These are phyloP conservation scores for Tribolium castaneum DNA, from an alignment of 1,140 invertebrate species.

Conservation along the genomic window DNA sequence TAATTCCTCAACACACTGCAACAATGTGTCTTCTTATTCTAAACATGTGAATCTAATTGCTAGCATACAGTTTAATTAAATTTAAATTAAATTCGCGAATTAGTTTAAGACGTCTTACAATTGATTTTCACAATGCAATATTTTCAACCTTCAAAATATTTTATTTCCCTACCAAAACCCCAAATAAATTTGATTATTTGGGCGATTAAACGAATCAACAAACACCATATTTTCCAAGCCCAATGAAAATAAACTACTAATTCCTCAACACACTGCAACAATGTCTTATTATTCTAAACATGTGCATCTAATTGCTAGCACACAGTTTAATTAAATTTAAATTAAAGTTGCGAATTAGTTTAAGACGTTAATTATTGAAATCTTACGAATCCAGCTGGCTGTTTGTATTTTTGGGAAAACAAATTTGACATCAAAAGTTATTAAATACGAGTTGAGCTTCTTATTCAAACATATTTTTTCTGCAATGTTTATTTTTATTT, in stretches of 20 bases:
- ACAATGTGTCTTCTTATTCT: not conserved
- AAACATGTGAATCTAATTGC: not conserved
- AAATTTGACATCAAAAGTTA: no score
- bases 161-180: not conserved
- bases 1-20: not conserved
- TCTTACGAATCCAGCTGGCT: no score
- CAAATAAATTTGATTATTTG: not conserved
- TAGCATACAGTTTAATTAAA: not conserved
- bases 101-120: not conserved
- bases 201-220: not conserved
- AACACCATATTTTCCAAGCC: not conserved
- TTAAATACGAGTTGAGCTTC: no score
- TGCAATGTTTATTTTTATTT: no score
- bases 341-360: not conserved
- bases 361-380: not conserved
- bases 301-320: not conserved
- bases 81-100: not conserved
- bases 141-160: not conserved
- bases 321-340: not conserved
- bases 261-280: not conserved
- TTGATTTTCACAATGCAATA: no score
- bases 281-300: not conserved
- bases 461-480: no score
- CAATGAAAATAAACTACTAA: not conserved
- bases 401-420: no score